Percentiles rank a stretch among this genome's conserved stretches.
Evolutionary conservation across 2,797 vertebrate genomes (phyloP).

Genomic region (Neosilurus hyrtlii): DNA sequence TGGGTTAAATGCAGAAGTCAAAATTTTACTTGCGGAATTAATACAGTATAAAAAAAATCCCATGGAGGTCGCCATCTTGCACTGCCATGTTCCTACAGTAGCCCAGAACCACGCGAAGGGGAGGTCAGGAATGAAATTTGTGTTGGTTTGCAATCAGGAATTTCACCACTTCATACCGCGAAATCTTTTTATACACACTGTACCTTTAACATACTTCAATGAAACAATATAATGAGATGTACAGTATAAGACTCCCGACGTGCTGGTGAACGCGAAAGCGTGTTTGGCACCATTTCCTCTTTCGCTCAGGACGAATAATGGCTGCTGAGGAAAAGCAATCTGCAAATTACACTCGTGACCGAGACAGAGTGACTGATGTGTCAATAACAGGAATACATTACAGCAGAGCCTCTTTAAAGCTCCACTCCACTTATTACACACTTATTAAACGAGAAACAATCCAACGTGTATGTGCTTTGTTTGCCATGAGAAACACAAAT

Average conservation of each 20-base stretch:
- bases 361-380: not conserved
- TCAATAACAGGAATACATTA: not conserved
- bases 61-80: too few species aligned
- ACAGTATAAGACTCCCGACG: not conserved
- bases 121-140: too few species aligned
- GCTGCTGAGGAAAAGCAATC: conserved; percentile 24
- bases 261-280: not conserved
- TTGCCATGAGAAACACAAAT: too few species aligned
- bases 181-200: too few species aligned
- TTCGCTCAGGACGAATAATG: not conserved
- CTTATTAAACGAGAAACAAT: not conserved
- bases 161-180: too few species aligned
- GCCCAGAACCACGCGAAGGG: too few species aligned
- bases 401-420: conserved; percentile 1
- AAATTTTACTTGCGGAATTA: too few species aligned
- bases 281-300: conserved; percentile 5
- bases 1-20: too few species aligned
- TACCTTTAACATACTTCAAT: conserved; percentile 2
- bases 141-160: too few species aligned
- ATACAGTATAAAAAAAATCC: too few species aligned
- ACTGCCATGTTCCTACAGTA: too few species aligned
- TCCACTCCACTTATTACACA: not conserved
- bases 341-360: not conserved
- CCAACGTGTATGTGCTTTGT: not conserved
- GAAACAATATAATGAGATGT: not conserved